Evolutionary conservation across 2,113 vertebrate genomes (phyloP), one percentile per base, ranked within the genome.

Genomic region (Felis chaus): DNA sequence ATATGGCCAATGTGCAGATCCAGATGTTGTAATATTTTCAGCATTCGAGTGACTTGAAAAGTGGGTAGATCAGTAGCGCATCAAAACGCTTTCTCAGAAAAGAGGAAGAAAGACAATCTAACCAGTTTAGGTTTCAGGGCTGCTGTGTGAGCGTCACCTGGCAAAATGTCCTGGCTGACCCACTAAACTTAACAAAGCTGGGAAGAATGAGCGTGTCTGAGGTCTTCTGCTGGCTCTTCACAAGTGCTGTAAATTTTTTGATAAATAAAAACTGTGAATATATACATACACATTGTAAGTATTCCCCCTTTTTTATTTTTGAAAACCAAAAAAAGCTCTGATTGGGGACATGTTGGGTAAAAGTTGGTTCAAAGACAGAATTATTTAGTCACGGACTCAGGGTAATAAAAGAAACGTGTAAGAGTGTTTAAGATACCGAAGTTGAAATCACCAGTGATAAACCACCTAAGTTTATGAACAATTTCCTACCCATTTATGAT

Each of bases 201-300:
- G 82, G 57, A 76, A 87, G 94, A 79, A 45, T 13, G 41, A 93
- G 79, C 9, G 7, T 53, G n/a, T 90, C 66, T 66, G 27, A 33
- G 78, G 80, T 94, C 81, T 90, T 95, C 81, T 79, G 89, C 95
- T 96, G 95, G 69, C 96, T 97, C 95, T 94, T 95, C 91, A 96
- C 91, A 96, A 98, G 96, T 98, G 97, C 97, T 98, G 96, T 97
- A 96, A 45, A 92, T 82, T 91, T 93, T 95, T 98, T 89, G 57
- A 98, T 96, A 96, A 98, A 97, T 97, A 98, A 98, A 97, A 96
- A 76, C 94, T 96, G 88, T 97, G 84, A 97, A 94, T 94, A 94
- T 95, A 90, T 96, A 90, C 86, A 74, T 95, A 82, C 55, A 97
- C 89, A 74, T 79, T 88, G 18, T 78, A 97, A 97, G 85, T 92